Evolutionary conservation across 2,113 vertebrate genomes (phyloP), one percentile per base, ranked within the genome.

Genomic region (Platysteira castanea): DNA sequence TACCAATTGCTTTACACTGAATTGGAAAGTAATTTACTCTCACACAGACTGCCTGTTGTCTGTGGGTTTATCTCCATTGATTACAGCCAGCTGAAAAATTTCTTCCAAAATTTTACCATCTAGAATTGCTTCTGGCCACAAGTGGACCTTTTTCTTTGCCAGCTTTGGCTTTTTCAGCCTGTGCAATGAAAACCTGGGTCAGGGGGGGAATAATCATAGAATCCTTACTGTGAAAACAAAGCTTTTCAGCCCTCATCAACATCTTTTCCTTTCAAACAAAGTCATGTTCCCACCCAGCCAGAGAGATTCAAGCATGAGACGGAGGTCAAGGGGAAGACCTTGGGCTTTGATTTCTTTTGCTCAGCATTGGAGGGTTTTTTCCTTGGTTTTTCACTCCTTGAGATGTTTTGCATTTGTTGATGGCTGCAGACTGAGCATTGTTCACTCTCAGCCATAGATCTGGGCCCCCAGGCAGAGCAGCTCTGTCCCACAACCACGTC

Each of bases 261-360:
- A 67, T 46, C 4, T 77, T 65, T 49, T 63, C 61, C 53, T 95
- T 95, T 94, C 93, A 92, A 90, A 53, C 0, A 0, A 68, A 91
- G 84, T 60, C 23, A 46, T 27, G 27, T 90, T 93, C 90, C 85
- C 90, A 94, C 63, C 75, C 86, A 61, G 59, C 22, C 50, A 42
- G 42, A 90, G 70, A 90, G 33, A 53, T 77, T 77, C 13, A 57
- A 70, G 63, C 54, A 61, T 4, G 22, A 44, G 56, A 41, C 28
- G 37, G 75, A 86, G 88, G 90, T 95, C 95, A 90, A 93, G 83
- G 67, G 79, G 63, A 97, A 92, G 88, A 90, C 78, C 85, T 79
- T 15, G 5, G 4, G 33, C 94, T 95, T 94, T 79, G 61, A 88
- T 94, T 90, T 90, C 37, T 73, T 80, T 79, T 65, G 14, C 75